Conservation (phyloP, 2,113 vertebrate genomes). For the Oreochromis aureus region DNA sequence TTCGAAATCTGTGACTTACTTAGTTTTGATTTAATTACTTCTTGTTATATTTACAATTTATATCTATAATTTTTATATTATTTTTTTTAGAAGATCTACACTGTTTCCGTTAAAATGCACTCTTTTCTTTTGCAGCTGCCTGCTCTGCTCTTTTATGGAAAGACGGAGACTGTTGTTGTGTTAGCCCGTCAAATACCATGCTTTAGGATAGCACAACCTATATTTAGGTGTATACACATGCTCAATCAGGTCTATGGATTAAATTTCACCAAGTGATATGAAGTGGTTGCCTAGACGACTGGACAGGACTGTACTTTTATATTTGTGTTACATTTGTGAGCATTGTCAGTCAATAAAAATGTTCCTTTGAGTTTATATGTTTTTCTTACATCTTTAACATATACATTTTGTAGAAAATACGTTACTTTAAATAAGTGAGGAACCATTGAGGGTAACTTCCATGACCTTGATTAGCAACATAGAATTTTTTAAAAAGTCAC, state of each 20-base stretch:
- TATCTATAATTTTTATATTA: background rate
- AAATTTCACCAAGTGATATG: background rate
- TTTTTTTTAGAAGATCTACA: accelerated
- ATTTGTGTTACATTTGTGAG: background rate
- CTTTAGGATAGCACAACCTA: background rate
- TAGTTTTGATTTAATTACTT: background rate
- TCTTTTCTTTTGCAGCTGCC: background rate
- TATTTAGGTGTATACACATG: background rate
- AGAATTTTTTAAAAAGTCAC: background rate
- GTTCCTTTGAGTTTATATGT: background rate
- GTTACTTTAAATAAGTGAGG: background rate
- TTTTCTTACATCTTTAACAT: background rate
- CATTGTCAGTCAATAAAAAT: background rate
- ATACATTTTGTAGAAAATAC: background rate
- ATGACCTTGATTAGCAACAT: background rate
- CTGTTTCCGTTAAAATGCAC: background rate
- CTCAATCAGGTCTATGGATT: background rate
- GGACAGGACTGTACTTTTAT: background rate
- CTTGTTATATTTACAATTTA: background rate
- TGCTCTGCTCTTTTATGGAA: background rate
- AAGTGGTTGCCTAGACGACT: background rate
- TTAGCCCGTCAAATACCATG: background rate
- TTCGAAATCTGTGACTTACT: background rate
- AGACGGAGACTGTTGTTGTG: background rate
- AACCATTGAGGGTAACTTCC: background rate